phyloP scores from a whole-genome alignment of 2,797 vertebrate species.

The Pseudomugil tenellus region DNA sequence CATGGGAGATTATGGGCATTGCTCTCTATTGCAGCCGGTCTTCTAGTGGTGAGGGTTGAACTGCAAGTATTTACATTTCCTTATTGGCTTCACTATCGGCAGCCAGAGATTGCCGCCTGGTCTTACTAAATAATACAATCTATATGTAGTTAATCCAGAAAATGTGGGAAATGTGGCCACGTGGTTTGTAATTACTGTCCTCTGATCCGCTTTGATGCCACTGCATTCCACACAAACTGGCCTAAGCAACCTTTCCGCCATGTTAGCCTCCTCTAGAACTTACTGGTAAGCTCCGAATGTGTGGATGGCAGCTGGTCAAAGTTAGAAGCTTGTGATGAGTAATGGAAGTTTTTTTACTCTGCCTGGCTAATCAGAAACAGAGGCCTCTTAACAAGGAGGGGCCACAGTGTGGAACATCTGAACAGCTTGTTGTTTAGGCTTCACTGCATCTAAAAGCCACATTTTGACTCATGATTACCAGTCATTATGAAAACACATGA shows the following conservation, averaged over 20 bases:
- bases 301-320: conserved; percentile 45
- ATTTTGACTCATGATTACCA: conserved; percentile 25
- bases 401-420: conserved; percentile 56
- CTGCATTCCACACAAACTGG: conserved; percentile 9
- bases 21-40: too few relatives aligned
- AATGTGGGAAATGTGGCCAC: conserved; percentile 1
- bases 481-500: conserved; percentile 21
- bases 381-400: conserved; percentile 64
- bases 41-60: too few relatives aligned
- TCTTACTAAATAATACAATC: too few relatives aligned
- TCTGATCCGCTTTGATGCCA: conserved; percentile 5
- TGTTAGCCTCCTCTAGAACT: conserved; percentile 26
- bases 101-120: too few relatives aligned
- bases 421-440: conserved; percentile 50
- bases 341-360: conserved; percentile 46
- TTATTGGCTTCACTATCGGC: too few relatives aligned
- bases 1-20: too few relatives aligned
- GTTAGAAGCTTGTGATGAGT: conserved; percentile 33
- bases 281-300: conserved; percentile 17
- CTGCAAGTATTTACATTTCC: too few relatives aligned
- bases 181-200: neutral
- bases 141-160: too few relatives aligned
- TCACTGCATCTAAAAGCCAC: conserved; percentile 45
- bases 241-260: conserved; percentile 15
- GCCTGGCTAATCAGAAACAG: conserved; percentile 66